phyloP scores from a whole-genome alignment of 2,888 invertebrate species.

The Drosophila cracens region DNA sequence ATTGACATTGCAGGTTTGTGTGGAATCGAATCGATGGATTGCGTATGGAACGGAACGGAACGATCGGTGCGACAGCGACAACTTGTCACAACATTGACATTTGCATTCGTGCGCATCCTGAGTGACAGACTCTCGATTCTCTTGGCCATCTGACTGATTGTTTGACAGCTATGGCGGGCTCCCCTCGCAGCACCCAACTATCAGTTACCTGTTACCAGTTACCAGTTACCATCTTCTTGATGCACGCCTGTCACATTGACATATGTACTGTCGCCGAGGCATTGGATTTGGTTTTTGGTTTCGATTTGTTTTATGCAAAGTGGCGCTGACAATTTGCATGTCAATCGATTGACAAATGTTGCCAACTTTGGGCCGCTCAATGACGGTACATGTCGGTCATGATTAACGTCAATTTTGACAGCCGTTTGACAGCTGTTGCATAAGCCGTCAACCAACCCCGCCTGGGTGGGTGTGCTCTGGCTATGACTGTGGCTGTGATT shows the following conservation, averaged over 20 bases:
- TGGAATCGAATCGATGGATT: constrained; percentile 30
- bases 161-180: constrained; percentile 62
- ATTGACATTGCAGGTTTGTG: constrained; percentile 37
- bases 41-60: constrained; percentile 16
- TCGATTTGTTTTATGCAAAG: constrained; percentile 55
- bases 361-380: constrained; percentile 76
- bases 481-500: neutral
- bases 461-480: constrained; percentile 58
- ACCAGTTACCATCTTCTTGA: constrained; percentile 51
- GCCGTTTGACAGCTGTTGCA: constrained; percentile 74
- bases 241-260: constrained; percentile 74
- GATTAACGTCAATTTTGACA: constrained; percentile 76
- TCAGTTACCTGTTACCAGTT: constrained; percentile 17
- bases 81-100: constrained; percentile 78
- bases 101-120: constrained; percentile 79
- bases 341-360: constrained; percentile 79
- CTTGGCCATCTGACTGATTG: constrained; percentile 73
- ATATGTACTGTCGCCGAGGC: constrained; percentile 70
- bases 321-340: constrained; percentile 79
- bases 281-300: constrained; percentile 20
- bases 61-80: constrained; percentile 58
- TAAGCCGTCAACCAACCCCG: constrained; percentile 55
- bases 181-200: neutral
- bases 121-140: constrained; percentile 61
- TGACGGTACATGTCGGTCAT: constrained; percentile 69